A percentile compares a stretch with the other conserved stretches of the same genome.
Evolutionary conservation across 1,140 invertebrate genomes (phyloP).

Genomic region (Oscheius sp.): DNA sequence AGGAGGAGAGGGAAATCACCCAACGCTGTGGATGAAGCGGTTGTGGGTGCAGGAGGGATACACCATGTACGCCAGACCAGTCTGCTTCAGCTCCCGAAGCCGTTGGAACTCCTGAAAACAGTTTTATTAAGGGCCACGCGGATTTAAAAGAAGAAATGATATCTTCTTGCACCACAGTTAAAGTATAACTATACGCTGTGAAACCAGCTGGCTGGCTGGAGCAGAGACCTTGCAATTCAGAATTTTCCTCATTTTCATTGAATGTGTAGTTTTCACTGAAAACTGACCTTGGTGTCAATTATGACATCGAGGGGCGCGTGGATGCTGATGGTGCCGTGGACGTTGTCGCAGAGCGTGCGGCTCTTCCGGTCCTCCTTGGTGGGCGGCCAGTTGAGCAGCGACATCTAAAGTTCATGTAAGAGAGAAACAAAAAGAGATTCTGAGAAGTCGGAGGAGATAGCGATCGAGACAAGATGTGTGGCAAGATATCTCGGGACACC

Average conservation of each 20-base stretch:
- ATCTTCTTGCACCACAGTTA: too few species aligned
- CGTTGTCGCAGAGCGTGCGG: background rate
- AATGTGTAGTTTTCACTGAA: too few species aligned
- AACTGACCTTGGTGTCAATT: background rate
- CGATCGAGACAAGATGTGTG: too few species aligned
- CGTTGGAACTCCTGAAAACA: conserved; percentile 37
- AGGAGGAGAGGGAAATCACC: background rate
- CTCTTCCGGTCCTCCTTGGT: background rate
- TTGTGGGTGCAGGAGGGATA: conserved; percentile 35
- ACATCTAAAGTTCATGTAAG: too few species aligned
- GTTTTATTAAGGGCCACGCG: background rate
- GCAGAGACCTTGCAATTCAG: too few species aligned
- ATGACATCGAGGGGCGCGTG: background rate
- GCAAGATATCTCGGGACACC: background rate
- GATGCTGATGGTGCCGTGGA: background rate
- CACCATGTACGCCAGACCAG: conserved; percentile 21
- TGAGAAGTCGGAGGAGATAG: too few species aligned
- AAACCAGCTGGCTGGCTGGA: too few species aligned
- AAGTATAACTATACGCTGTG: too few species aligned
- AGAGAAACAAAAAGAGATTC: too few species aligned
- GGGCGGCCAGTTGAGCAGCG: background rate
- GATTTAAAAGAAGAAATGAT: background rate
- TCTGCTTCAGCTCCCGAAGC: conserved; percentile 34
- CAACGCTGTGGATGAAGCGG: conserved; percentile 36
- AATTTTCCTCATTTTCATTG: too few species aligned